These are phyloP conservation scores for Circaetus cinerascens DNA, from an alignment of 2,113 vertebrate genomes.

Conservation along the genomic window DNA sequence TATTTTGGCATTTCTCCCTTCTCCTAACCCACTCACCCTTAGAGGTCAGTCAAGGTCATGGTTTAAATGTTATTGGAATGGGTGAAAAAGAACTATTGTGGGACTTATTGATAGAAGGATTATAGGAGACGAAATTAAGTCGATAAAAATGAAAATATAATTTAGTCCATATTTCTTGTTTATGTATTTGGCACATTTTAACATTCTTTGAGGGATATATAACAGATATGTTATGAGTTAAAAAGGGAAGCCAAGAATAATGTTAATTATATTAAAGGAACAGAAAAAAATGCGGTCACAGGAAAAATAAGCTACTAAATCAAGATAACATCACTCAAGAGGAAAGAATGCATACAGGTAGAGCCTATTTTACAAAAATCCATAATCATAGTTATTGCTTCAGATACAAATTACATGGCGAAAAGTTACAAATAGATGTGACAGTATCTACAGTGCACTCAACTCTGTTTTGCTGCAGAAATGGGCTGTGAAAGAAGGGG, in stretches of 20 bases:
- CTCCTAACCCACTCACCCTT: neutral
- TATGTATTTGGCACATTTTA: conserved; percentile 47
- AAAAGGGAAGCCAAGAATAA: conserved; percentile 43
- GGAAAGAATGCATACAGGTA: neutral
- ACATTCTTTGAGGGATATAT: conserved; percentile 40
- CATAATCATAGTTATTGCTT: neutral
- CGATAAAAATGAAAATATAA: conserved; percentile 60
- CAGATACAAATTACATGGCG: neutral
- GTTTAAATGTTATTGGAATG: conserved; percentile 16
- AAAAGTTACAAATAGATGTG: neutral
- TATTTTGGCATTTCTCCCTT: neutral
- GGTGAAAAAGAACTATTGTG: conserved; percentile 8
- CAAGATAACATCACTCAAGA: neutral
- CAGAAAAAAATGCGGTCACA: neutral
- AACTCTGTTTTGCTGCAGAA: neutral
- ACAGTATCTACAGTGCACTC: neutral
- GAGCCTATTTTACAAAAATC: neutral
- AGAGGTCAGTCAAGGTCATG: neutral
- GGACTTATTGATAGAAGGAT: conserved; percentile 32
- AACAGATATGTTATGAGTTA: conserved; percentile 1
- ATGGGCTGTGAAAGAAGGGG: neutral
- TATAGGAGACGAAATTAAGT: conserved; percentile 60
- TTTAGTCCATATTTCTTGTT: conserved; percentile 47
- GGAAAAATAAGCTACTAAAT: neutral
- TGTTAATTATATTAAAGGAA: conserved; percentile 32